phyloP scores from a whole-genome alignment of 1,140 invertebrate genomes.

The Druon quercuslanigerum region DNA sequence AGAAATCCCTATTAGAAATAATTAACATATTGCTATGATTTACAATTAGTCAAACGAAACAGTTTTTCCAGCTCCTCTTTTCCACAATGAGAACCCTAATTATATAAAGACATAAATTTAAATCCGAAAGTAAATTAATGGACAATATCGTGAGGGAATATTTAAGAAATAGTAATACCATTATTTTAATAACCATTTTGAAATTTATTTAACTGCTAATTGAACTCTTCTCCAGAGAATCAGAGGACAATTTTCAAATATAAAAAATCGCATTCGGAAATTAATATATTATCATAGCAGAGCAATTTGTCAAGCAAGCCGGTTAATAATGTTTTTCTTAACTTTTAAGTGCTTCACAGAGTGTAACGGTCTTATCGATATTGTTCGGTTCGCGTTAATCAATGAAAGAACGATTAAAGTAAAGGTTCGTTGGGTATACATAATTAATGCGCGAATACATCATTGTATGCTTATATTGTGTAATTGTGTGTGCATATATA shows the following conservation, averaged over 20 bases:
- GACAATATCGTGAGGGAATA: constrained; percentile 31
- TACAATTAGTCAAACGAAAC: constrained; percentile 54
- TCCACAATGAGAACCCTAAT: background rate
- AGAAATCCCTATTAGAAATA: constrained; percentile 2
- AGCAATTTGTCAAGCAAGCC: constrained; percentile 28
- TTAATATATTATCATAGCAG: constrained; percentile 7
- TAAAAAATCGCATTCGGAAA: constrained; percentile 31
- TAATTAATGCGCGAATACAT: constrained; percentile 56
- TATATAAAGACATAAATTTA: constrained; percentile 17
- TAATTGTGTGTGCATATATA: constrained; percentile 54
- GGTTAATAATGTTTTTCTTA: constrained; percentile 32
- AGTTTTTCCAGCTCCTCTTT: constrained; percentile 38
- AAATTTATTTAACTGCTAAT: constrained; percentile 6
- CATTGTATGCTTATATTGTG: constrained; percentile 56
- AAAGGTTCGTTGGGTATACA: constrained; percentile 48
- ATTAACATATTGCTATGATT: constrained; percentile 65
- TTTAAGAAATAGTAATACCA: too few relatives aligned
- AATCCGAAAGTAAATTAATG: constrained; percentile 26
- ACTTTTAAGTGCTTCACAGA: constrained; percentile 38
- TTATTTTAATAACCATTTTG: background rate
- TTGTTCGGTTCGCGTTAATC: constrained; percentile 49
- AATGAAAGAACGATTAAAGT: constrained; percentile 50
- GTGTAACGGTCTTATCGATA: constrained; percentile 48
- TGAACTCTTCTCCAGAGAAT: constrained; percentile 34
- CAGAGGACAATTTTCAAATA: constrained; percentile 38